Conservation (phyloP, 2,888 invertebrate genomes). For the Limenitis camilla region DNA sequence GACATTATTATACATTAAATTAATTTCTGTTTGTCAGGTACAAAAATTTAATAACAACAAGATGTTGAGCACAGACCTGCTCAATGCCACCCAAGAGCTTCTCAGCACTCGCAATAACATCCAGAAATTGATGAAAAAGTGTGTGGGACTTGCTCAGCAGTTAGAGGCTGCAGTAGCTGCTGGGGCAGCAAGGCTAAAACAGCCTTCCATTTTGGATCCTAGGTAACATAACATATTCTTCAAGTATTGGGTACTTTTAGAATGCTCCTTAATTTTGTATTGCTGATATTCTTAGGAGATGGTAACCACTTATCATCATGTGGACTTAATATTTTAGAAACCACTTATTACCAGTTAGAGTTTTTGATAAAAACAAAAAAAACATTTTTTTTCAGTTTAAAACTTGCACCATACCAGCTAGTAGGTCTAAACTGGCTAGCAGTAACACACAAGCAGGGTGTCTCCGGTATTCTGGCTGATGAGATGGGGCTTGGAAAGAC, state of each 20-base stretch:
- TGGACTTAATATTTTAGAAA: too few relatives aligned
- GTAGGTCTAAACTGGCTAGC: conserved; percentile 95
- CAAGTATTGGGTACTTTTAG: too few relatives aligned
- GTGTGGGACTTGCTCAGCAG: conserved; percentile 85
- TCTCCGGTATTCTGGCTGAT: conserved; percentile 96
- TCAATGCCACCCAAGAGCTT: conserved; percentile 85
- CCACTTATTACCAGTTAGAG: too few relatives aligned
- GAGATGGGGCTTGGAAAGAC: conserved; percentile 98
- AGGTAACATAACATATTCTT: conserved; percentile 55
- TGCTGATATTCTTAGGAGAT: too few relatives aligned
- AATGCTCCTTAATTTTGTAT: too few relatives aligned
- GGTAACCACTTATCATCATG: too few relatives aligned
- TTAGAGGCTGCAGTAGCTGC: conserved; percentile 86
- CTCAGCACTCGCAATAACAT: conserved; percentile 85
- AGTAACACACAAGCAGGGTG: conserved; percentile 88
- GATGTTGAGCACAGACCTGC: conserved; percentile 81
- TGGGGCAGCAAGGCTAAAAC: conserved; percentile 82
- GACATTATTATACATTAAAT: too few relatives aligned
- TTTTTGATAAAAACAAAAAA: neutral
- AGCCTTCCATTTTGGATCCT: conserved; percentile 80
- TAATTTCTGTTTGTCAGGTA: too few relatives aligned
- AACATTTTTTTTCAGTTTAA: conserved; percentile 70
- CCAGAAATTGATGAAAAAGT: conserved; percentile 87
- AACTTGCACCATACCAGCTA: conserved; percentile 89
- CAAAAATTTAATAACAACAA: conserved; percentile 81